These are phyloP conservation scores for Hymenopus coronatus DNA, from an alignment of 2,888 invertebrate genomes.

Conservation along the genomic window DNA sequence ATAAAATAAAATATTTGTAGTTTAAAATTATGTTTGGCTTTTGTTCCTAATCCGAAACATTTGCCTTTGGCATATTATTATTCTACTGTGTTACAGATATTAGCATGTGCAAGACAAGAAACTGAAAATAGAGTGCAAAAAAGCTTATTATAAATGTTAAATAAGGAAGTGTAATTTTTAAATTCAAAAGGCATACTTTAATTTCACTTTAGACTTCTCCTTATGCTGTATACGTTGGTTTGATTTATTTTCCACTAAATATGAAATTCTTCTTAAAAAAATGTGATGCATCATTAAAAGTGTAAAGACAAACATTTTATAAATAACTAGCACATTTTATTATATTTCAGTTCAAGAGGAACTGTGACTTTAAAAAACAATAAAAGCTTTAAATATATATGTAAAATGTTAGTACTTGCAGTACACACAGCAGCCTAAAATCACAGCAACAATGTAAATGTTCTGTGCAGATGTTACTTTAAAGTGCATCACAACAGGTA, in stretches of 20 bases:
- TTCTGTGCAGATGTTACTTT: neutral
- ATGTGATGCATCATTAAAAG: neutral
- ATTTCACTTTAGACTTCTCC: neutral
- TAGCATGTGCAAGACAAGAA: too few species aligned
- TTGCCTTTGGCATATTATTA: too few species aligned
- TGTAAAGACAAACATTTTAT: neutral
- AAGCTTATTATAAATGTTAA: too few species aligned
- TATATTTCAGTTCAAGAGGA: neutral
- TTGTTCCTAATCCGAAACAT: too few species aligned
- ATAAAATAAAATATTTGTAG: too few species aligned
- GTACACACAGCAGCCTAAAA: neutral
- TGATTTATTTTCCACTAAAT: neutral
- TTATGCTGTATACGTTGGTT: neutral
- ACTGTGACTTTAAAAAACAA: neutral
- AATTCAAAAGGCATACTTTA: neutral
- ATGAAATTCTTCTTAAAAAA: too few species aligned
- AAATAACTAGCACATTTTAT: neutral
- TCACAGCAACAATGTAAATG: neutral
- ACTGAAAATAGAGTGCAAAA: too few species aligned
- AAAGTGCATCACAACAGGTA: constrained; percentile 1
- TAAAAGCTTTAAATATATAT: neutral
- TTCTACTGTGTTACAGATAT: too few species aligned
- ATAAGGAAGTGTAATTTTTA: too few species aligned
- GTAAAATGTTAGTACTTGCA: neutral
- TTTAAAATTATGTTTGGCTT: too few species aligned